Evolutionary conservation across 2,888 invertebrate genomes (phyloP), one percentile per base, ranked within the genome.

Genomic region (Troilus luridus): DNA sequence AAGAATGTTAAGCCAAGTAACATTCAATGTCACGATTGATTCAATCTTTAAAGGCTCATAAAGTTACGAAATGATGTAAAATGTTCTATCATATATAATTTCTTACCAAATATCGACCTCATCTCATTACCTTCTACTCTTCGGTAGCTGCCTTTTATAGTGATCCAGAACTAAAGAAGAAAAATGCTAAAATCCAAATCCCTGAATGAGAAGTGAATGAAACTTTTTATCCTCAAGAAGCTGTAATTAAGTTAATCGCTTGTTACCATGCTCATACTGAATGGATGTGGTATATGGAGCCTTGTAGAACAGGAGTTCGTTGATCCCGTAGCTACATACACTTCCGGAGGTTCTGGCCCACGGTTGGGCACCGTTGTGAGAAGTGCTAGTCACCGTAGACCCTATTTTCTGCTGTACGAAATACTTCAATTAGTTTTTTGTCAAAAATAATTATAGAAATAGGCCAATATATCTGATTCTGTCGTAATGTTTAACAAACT

Each of bases 311-410:
- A 77, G 27, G 56, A 85, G 85, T 85, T 85, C 85, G 85, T 85
- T 85, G 56, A 21, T 85, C 85, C n/a, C 85, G 17, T 14, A 56
- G 85, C 56, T 56, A 11, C 54, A 81, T 81, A 81, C 81, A 85
- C 56, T 85, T 85, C 56, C 85, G 85, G 56, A 56, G 85, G 56
- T 41, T 14, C 72, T 77, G 72, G 41, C 72, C 72, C 27, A 77
- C n/a, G 56, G 21, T 56, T 85, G 56, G 85, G 85, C 56, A 85
- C 85, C 85, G 85, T 85, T 85, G 85, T 85, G 85, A 19, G 85
- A 85, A 58, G 85, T 21, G 85, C 56, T 85, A 56, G 56, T 85
- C 85, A 85, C n/a, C n/a, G 54, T 56, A 58, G 85, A 77, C 14
- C 1, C 7, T 17, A 77, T 8, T 1, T 19, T 41, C 8, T 41